Conservation (phyloP, 2,797 vertebrate genomes). For the Lycodopsis pacificus region DNA sequence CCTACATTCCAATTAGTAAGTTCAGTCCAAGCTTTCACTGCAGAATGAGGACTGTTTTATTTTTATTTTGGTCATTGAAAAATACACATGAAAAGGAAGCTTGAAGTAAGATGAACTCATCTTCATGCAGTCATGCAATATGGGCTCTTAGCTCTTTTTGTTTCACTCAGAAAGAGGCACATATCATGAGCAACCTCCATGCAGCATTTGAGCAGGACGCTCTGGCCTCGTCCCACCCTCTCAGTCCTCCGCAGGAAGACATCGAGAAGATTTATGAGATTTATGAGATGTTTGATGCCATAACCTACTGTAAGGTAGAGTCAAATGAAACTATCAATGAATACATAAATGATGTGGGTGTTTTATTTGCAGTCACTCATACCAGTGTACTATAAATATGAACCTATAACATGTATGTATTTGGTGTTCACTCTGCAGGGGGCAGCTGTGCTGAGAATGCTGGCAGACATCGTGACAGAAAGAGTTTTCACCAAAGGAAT, state of each 20-base stretch:
- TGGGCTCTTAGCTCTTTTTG: neutral
- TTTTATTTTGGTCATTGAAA: neutral
- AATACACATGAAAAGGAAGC: too few species aligned
- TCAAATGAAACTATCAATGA: neutral
- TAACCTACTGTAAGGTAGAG: slow-evolving; percentile 83
- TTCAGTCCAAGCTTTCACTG: neutral
- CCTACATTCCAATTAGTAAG: slow-evolving; percentile 76
- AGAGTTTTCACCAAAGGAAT: slow-evolving; percentile 67
- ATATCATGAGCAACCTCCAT: slow-evolving; percentile 57
- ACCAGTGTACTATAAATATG: neutral
- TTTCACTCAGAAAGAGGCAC: slow-evolving; percentile 67
- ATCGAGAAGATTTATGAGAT: slow-evolving; percentile 68
- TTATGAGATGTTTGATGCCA: slow-evolving; percentile 67
- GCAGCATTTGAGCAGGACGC: slow-evolving; percentile 71
- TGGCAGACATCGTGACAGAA: slow-evolving; percentile 64
- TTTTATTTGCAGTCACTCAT: neutral
- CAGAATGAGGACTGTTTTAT: neutral
- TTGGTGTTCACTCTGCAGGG: slow-evolving; percentile 74
- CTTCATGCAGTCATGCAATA: neutral
- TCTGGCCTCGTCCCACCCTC: slow-evolving; percentile 76
- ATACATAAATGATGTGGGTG: neutral
- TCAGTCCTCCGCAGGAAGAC: slow-evolving; percentile 48
- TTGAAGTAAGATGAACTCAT: too few species aligned
- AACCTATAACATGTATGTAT: neutral
- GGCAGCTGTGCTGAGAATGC: slow-evolving; percentile 83